Conservation (phyloP, 2,797 vertebrate genomes). For the Sorex maritimensis region DNA sequence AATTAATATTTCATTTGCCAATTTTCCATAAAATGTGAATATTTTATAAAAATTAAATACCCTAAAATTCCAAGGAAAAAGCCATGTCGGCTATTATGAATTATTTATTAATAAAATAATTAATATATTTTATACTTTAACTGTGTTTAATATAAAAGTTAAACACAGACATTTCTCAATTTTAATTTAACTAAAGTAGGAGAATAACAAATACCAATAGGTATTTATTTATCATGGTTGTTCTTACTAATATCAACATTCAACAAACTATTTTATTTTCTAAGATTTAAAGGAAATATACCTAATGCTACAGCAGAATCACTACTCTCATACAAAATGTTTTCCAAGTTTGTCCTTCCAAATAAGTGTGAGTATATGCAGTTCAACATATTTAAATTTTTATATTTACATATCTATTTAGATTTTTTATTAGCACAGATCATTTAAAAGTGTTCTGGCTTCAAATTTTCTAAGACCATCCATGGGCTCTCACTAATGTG, state of each 20-base stretch:
- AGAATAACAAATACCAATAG: neutral
- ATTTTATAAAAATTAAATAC: neutral
- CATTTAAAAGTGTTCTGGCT: slow-evolving; percentile 31
- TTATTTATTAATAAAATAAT: neutral
- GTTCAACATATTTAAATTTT: slow-evolving; percentile 66
- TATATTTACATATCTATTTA: slow-evolving; percentile 65
- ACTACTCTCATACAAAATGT: neutral
- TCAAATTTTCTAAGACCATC: slow-evolving; percentile 55
- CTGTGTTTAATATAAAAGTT: neutral
- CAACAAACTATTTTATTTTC: neutral
- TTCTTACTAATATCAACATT: neutral
- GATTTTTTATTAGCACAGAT: slow-evolving; percentile 58
- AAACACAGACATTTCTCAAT: neutral
- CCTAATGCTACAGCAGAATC: neutral
- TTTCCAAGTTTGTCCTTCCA: neutral
- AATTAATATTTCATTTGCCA: neutral
- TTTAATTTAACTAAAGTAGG: neutral
- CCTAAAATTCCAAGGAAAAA: neutral
- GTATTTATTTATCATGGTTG: accelerated
- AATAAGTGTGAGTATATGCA: neutral
- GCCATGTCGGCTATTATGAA: neutral
- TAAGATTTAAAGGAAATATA: neutral
- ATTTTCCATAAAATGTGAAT: neutral
- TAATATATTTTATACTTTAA: too few relatives aligned
- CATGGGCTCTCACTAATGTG: slow-evolving; percentile 6